Evolutionary conservation across 1,140 invertebrate genomes (phyloP).

Genomic region (Hylaeus volcanicus): DNA sequence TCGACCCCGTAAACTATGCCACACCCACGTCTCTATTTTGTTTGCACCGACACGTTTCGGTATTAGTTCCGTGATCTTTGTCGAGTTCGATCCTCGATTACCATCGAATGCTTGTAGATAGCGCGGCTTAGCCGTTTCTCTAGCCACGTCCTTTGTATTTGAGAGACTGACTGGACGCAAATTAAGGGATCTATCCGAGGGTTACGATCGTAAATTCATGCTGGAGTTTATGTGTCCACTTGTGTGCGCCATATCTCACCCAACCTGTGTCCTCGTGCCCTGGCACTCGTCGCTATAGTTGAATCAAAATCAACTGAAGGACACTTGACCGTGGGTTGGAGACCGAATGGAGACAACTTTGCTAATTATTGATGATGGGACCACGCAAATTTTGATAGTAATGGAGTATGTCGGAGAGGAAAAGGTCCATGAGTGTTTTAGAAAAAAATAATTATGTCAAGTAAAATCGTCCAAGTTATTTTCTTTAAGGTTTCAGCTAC

Average conservation of each 20-base stretch:
- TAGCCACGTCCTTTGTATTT: slow-evolving; percentile 45
- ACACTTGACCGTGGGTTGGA: too few species aligned
- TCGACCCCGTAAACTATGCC: slow-evolving; percentile 13
- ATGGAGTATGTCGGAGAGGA: too few species aligned
- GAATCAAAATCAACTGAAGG: too few species aligned
- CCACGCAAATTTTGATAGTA: too few species aligned
- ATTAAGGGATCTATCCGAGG: slow-evolving; percentile 50
- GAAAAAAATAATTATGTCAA: too few species aligned
- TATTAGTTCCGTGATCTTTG: slow-evolving; percentile 45
- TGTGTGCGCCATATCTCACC: slow-evolving; percentile 30
- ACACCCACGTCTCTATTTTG: not conserved
- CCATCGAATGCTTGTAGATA: slow-evolving; percentile 54
- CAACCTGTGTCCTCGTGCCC: slow-evolving; percentile 3
- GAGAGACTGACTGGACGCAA: slow-evolving; percentile 57
- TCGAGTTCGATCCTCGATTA: slow-evolving; percentile 41
- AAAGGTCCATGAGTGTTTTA: too few species aligned
- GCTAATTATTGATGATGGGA: too few species aligned
- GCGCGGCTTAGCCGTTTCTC: slow-evolving; percentile 32
- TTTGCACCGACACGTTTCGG: not conserved
- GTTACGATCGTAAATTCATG: slow-evolving; percentile 54
- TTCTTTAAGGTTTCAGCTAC: too few species aligned
- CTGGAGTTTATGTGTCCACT: slow-evolving; percentile 55
- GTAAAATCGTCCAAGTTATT: too few species aligned
- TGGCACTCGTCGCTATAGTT: slow-evolving; percentile 10
- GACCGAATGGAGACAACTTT: too few species aligned